Conservation (phyloP, 2,113 vertebrate species). For the Bos taurus region ARS-UCD2.0 NC_037335.1:29935501-29936000, state of each 20-base stretch:
- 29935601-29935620: not conserved
- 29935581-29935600: not conserved
- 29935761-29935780: not conserved
- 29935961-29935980: slow-evolving; percentile 13
- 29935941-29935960: not conserved
- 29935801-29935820: not conserved
- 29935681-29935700: not conserved
- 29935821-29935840: not conserved
- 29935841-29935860: not conserved
- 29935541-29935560: not conserved
- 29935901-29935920: not conserved
- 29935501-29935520: not conserved
- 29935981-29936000: slow-evolving; percentile 18
- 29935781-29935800: not conserved
- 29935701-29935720: not conserved
- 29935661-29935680: not conserved
- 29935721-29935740: not conserved
- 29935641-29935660: not conserved
- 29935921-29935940: not conserved
- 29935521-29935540: not conserved
- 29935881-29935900: not conserved
- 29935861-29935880: not conserved
- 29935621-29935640: not conserved
- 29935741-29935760: not conserved
- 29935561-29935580: not conserved